phyloP scores from a whole-genome alignment of 2,113 vertebrate genomes.

The Microcebus ravelobensis region DNA sequence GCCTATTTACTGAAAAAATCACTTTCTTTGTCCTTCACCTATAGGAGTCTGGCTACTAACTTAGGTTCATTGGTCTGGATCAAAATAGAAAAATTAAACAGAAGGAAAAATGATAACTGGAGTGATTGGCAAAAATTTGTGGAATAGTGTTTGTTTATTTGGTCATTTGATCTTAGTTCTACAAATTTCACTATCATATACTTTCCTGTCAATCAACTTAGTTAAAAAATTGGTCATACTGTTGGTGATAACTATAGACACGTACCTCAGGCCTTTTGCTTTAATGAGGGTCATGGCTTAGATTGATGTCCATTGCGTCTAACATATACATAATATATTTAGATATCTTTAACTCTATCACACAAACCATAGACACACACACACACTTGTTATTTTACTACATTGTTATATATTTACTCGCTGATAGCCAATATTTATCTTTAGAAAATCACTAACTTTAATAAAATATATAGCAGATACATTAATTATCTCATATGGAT shows the following conservation, averaged over 20 bases:
- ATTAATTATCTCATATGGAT: not conserved
- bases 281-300: not conserved
- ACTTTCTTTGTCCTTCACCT: too few species aligned
- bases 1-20: too few species aligned
- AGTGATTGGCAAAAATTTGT: not conserved
- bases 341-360: not conserved
- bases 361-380: not conserved
- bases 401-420: not conserved
- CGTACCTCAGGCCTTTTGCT: too few species aligned
- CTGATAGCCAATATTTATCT: not conserved
- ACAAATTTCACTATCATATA: not conserved
- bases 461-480: not conserved
- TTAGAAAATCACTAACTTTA: not conserved
- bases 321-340: too few species aligned
- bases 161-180: not conserved
- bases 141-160: not conserved
- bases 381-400: not conserved
- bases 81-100: not conserved
- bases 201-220: not conserved
- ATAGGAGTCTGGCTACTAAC: too few species aligned
- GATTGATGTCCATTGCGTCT: not conserved
- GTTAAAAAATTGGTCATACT: not conserved
- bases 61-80: too few species aligned
- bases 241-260: not conserved
- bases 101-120: not conserved